A percentile compares a stretch with the other conserved stretches of the same genome.
These are phyloP conservation scores for Dendrolimus punctatus DNA, from an alignment of 1,140 invertebrate species.

Conservation along the genomic window DNA sequence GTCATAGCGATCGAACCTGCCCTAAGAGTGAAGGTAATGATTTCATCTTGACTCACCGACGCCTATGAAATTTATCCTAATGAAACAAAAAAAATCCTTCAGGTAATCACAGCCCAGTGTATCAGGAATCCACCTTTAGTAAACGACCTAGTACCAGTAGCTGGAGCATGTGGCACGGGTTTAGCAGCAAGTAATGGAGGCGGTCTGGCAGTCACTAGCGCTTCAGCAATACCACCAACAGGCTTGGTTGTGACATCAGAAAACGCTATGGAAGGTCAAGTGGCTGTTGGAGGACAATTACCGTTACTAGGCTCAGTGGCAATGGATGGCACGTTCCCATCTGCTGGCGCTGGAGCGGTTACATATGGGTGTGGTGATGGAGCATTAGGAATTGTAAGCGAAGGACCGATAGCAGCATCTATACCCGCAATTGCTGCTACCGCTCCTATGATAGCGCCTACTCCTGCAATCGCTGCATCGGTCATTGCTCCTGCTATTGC, in stretches of 20 bases:
- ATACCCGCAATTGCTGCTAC: not conserved
- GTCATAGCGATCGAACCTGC: no score
- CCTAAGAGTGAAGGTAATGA: no score
- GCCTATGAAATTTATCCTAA: no score
- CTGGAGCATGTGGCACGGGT: constrained; percentile 1
- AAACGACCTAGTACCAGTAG: constrained; percentile 1
- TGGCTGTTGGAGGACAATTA: constrained; percentile 22
- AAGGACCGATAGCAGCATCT: no score
- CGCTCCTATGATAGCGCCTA: not conserved
- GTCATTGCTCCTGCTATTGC: not conserved
- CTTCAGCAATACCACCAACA: constrained; percentile 20
- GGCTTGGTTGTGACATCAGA: constrained; percentile 27
- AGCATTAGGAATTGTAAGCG: no score
- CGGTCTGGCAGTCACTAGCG: constrained; percentile 22
- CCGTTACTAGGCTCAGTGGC: constrained; percentile 31
- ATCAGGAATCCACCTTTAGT: constrained; percentile 1
- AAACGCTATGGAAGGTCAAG: constrained; percentile 26
- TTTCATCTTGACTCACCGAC: no score
- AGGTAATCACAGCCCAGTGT: no score
- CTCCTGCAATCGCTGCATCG: not conserved
- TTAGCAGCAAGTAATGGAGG: constrained; percentile 15
- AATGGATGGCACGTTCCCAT: constrained; percentile 22
- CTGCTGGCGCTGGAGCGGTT: constrained; percentile 18
- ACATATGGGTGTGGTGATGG: constrained; percentile 3
- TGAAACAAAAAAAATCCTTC: no score